Percentiles rank a stretch among this genome's conserved stretches.
Evolutionary conservation across 2,888 invertebrate species (phyloP).

Genomic region (Chrysodeixis includens): DNA sequence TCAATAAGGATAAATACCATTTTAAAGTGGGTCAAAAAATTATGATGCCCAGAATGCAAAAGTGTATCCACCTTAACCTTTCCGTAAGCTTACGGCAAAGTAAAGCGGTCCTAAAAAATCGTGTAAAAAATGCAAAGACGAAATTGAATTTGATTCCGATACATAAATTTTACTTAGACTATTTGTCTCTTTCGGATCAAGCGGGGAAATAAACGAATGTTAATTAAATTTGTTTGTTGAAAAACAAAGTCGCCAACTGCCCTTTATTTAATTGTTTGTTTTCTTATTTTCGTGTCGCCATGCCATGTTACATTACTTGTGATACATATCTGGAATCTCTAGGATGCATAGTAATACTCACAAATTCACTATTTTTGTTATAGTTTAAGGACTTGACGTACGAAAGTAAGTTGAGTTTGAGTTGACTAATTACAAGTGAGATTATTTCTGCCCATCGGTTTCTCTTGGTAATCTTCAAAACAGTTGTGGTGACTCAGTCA

Average conservation of each 20-base stretch:
- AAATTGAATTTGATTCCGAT: conserved; percentile 89
- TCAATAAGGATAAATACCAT: too few species aligned
- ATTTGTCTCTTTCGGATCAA: conserved; percentile 87
- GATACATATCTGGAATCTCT: background rate
- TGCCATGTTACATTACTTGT: background rate
- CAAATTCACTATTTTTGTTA: too few species aligned
- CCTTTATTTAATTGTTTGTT: conserved; percentile 83
- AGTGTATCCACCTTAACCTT: conserved; percentile 71
- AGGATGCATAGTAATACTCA: background rate
- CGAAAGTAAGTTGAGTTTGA: too few species aligned
- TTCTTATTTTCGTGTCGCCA: conserved; percentile 56
- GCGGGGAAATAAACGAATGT: conserved; percentile 83
- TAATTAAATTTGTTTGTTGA: conserved; percentile 86
- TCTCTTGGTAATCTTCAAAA: too few species aligned
- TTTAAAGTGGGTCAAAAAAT: background rate
- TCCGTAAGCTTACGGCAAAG: conserved; percentile 68
- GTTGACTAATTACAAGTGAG: too few species aligned
- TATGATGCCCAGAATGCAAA: background rate
- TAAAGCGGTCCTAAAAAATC: conserved; percentile 82
- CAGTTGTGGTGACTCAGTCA: too few species aligned
- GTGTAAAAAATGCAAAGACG: conserved; percentile 87
- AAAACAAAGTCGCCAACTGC: conserved; percentile 78
- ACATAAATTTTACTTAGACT: conserved; percentile 89
- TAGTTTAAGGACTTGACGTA: too few species aligned
- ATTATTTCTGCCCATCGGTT: too few species aligned